These are phyloP conservation scores for Xanthorhoe spadicearia DNA, from an alignment of 2,888 invertebrate genomes.

Conservation along the genomic window DNA sequence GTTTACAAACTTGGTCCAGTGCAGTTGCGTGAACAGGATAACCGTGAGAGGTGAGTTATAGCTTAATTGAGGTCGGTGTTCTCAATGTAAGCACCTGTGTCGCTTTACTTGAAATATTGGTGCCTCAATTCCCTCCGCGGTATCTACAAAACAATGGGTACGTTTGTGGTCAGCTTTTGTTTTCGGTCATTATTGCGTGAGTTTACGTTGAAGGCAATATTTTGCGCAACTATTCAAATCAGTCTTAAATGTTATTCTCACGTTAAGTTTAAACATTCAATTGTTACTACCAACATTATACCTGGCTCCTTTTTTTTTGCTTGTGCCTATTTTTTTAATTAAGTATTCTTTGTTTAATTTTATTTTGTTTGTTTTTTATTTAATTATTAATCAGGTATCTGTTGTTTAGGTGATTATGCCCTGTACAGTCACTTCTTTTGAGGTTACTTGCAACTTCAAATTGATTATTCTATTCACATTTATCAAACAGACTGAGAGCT, in stretches of 20 bases:
- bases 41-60: slow-evolving; percentile 72
- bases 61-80: slow-evolving; percentile 66
- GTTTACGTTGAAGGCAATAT: slow-evolving; percentile 49
- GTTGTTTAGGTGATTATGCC: background rate
- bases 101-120: slow-evolving; percentile 20
- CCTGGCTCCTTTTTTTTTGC: background rate
- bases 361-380: background rate
- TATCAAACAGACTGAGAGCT: slow-evolving; percentile 54
- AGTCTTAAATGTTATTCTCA: background rate
- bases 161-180: slow-evolving; percentile 63
- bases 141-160: slow-evolving; percentile 64
- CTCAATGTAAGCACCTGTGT: slow-evolving; percentile 46
- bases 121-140: slow-evolving; percentile 39
- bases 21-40: slow-evolving; percentile 68
- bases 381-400: background rate
- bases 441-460: slow-evolving; percentile 37
- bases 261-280: background rate
- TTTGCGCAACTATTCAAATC: slow-evolving; percentile 47
- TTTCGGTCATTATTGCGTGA: slow-evolving; percentile 59
- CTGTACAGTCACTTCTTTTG: background rate
- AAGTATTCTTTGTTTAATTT: background rate
- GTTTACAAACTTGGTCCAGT: slow-evolving; percentile 76
- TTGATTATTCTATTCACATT: slow-evolving; percentile 58
- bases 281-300: background rate
- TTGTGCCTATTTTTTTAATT: background rate